phyloP scores from a whole-genome alignment of 2,888 invertebrate species.

The Drosophila mayaguana region DNA sequence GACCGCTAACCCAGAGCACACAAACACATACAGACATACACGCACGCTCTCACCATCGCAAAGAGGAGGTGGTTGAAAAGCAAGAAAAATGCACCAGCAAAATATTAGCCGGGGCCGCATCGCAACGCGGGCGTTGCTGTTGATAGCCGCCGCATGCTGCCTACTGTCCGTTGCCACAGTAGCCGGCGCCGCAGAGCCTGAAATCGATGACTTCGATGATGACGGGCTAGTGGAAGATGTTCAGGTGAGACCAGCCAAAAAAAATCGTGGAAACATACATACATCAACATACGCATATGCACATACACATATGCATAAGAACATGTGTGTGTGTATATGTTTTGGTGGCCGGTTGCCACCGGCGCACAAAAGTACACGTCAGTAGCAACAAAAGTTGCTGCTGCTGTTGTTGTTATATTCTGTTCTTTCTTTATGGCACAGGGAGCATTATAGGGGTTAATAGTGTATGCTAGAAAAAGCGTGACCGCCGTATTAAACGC shows the following conservation, averaged over 20 bases:
- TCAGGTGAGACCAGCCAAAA: conserved; percentile 64
- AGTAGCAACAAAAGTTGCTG: conserved; percentile 59
- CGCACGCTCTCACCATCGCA: conserved; percentile 2
- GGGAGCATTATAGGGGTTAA: conserved; percentile 35
- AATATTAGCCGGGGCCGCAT: conserved; percentile 52
- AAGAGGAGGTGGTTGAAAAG: conserved; percentile 40
- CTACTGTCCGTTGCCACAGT: conserved; percentile 37
- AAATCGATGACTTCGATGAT: conserved; percentile 76
- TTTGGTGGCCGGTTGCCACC: conserved; percentile 42
- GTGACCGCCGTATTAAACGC: conserved; percentile 37
- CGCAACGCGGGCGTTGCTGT: conserved; percentile 59
- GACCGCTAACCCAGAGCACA: conserved; percentile 29
- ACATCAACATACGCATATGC: neutral
- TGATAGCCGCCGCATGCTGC: conserved; percentile 49
- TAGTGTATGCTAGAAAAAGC: conserved; percentile 21
- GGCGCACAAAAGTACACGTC: conserved; percentile 78
- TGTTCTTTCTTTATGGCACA: neutral
- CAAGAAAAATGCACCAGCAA: conserved; percentile 62
- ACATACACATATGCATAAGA: neutral
- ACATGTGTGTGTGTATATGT: conserved; percentile 3
- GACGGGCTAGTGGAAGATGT: conserved; percentile 82
- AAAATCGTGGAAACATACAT: neutral
- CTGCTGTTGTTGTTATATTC: neutral
- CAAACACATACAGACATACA: conserved; percentile 6
- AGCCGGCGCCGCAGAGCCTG: conserved; percentile 43